Evolutionary conservation across 2,888 invertebrate genomes (phyloP), one percentile per base, ranked within the genome.

Genomic region (Machimus atricapillus): DNA sequence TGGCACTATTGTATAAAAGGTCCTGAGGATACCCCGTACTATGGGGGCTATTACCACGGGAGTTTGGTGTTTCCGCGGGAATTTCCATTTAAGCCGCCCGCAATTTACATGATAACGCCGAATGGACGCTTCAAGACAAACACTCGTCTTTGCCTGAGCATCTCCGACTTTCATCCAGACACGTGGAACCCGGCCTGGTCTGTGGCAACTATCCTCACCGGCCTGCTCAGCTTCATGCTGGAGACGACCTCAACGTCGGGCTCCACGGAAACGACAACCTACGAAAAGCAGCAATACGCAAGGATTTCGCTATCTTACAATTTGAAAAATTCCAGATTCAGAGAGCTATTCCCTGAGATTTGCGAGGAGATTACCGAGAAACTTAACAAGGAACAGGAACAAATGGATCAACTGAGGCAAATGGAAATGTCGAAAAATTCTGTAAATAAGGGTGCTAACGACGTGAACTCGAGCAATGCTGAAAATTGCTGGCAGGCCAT

Each of bases 121-220:
- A 98, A 97, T 92, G 99, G 99, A 83, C 94, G 97, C 90, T 97
- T 97, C 91, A 96, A 96, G 92, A 96, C 96, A 1, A 97, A 97
- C 91, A 96, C 96, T 8, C 94, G 96, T 90, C 93, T 99, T 88
- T 99, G 99, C 93, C 94, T 99, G 89, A 98, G 98, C 89, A 99
- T 95, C 90, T 93, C 93, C 81, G 85, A 85, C 8, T 85, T 85
- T 43, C 90, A 90, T 89, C 90, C 90, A 1, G 98, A 99, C 91
- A 98, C 98, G 2, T 99, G 99, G 99, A 99, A 99, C 93, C 99
- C 99, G 23, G 97, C 98, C 0, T 99, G 98, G 98, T 96, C 96
- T 88, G 98, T 98, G 66, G 97, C 98, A 0, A 98, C 98, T 0
- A 99, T 99, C 90, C 94, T 99, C 12, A 98, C 98, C 7, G 98